phyloP scores from a whole-genome alignment of 2,888 invertebrate species.

The Polyploca ridens region DNA sequence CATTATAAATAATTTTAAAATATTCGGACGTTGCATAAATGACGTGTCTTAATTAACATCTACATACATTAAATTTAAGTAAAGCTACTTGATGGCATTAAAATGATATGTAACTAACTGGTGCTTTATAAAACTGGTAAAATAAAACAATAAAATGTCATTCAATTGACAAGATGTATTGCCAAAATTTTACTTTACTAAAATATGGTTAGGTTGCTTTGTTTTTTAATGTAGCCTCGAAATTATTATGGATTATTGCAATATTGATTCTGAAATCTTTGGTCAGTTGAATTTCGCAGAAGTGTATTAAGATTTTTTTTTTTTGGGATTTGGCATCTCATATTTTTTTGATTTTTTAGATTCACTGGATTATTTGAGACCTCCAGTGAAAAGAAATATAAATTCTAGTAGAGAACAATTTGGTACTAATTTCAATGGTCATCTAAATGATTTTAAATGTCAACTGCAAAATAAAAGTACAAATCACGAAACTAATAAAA shows the following conservation, averaged over 20 bases:
- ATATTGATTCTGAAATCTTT: constrained; percentile 51
- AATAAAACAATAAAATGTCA: not conserved
- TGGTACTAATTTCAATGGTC: constrained; percentile 8
- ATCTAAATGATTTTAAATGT: constrained; percentile 10
- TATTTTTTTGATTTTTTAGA: constrained; percentile 60
- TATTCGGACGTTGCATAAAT: too few species aligned
- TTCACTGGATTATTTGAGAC: constrained; percentile 59
- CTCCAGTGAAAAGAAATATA: constrained; percentile 49
- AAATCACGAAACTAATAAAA: constrained; percentile 24
- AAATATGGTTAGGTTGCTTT: constrained; percentile 30
- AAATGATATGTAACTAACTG: not conserved
- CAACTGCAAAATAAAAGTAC: constrained; percentile 23
- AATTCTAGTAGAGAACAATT: constrained; percentile 16
- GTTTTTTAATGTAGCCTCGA: constrained; percentile 38
- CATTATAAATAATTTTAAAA: too few species aligned
- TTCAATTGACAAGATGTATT: constrained; percentile 17
- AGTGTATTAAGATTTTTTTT: constrained; percentile 23
- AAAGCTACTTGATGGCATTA: not conserved
- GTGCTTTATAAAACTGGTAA: not conserved
- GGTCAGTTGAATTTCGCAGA: constrained; percentile 44
- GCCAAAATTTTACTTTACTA: constrained; percentile 36
- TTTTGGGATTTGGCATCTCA: constrained; percentile 32
- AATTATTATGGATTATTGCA: constrained; percentile 62
- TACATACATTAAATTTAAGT: too few species aligned
- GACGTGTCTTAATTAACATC: too few species aligned